phyloP scores from a whole-genome alignment of 2,797 vertebrate genomes.

The Premnoplex brunnescens region DNA sequence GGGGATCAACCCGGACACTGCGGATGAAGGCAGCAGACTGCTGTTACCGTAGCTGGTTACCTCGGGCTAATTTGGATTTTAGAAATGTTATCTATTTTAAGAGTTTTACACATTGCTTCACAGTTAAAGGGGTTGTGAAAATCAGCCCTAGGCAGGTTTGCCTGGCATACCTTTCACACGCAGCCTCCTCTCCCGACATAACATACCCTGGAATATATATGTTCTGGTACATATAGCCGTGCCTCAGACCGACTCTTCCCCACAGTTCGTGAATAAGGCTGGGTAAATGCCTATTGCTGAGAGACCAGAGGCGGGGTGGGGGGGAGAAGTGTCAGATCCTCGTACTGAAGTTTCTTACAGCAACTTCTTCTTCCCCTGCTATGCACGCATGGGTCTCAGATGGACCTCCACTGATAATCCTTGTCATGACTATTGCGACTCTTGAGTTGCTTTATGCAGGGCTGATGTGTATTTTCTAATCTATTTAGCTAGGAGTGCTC shows the following conservation, averaged over 20 bases:
- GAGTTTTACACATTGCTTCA: slow-evolving; percentile 37
- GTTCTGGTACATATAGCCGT: background rate
- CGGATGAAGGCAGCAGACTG: background rate
- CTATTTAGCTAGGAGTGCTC: background rate
- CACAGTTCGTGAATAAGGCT: rapidly evolving
- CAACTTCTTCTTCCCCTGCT: background rate
- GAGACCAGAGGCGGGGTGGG: background rate
- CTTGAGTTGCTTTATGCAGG: background rate
- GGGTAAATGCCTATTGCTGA: background rate
- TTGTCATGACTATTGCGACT: background rate
- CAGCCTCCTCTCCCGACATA: background rate
- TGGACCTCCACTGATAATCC: background rate
- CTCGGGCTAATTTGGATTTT: background rate
- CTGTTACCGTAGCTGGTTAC: background rate
- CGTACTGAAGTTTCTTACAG: background rate
- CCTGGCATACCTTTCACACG: background rate
- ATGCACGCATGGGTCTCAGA: background rate
- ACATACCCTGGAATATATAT: background rate
- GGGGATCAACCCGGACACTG: background rate
- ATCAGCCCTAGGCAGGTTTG: background rate
- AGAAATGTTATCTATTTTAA: background rate
- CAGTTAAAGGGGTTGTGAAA: background rate
- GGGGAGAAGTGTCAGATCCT: background rate
- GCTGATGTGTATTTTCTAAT: background rate
- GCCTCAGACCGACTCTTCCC: background rate